Conservation (phyloP, 2,797 vertebrate genomes). For the Bradypodion pumilum region DNA sequence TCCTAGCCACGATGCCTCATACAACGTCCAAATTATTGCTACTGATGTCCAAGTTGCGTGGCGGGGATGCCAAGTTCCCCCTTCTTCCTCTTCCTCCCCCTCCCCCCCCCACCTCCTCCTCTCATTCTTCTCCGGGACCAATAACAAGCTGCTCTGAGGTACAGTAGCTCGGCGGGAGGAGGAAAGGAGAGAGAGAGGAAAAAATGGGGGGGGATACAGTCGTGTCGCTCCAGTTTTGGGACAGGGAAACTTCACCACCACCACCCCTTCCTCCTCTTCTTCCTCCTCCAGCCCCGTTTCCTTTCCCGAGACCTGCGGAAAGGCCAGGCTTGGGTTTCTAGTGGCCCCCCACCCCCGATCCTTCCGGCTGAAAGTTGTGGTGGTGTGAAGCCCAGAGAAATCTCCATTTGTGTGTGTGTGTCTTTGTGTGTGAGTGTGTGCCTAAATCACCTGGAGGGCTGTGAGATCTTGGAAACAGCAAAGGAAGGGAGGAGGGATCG, state of each 20-base stretch:
- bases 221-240: constrained; percentile 18
- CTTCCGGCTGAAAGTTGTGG: background rate
- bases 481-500: constrained; percentile 2
- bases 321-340: constrained; percentile 49
- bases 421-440: background rate
- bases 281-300: constrained; percentile 35
- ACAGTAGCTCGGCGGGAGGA: constrained; percentile 16
- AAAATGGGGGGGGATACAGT: background rate
- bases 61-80: background rate
- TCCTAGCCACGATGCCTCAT: too few species aligned
- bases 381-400: constrained; percentile 42
- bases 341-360: constrained; percentile 39
- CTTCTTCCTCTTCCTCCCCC: constrained; percentile 34
- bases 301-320: constrained; percentile 62
- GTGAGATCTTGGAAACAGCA: constrained; percentile 24
- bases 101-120: constrained; percentile 14
- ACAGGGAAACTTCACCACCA: background rate
- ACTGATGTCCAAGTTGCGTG: constrained; percentile 18
- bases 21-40: too few species aligned
- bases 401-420: background rate
- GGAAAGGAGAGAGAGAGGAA: background rate
- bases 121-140: constrained; percentile 27
- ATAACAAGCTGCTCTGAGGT: constrained; percentile 20
- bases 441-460: constrained; percentile 27
- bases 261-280: too few species aligned